phyloP scores from a whole-genome alignment of 2,888 invertebrate species.

The Sphaerophoria taeniata region DNA sequence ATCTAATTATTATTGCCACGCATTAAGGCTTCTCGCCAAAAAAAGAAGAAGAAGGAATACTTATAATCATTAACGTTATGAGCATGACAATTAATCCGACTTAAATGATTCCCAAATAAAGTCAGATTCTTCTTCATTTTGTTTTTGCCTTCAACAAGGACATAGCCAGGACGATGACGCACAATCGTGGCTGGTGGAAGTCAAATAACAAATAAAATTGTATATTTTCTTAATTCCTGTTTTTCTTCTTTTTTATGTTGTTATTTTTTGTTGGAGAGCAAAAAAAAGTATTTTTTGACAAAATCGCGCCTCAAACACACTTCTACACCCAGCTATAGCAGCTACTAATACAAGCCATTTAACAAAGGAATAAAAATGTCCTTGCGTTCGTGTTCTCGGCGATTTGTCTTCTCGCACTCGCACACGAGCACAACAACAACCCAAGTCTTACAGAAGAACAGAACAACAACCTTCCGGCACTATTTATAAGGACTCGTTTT shows the following conservation, averaged over 20 bases:
- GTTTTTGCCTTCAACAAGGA: not conserved
- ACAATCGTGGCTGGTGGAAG: not conserved
- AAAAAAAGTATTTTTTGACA: conserved; percentile 56
- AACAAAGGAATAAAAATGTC: conserved; percentile 35
- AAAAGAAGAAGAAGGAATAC: conserved; percentile 49
- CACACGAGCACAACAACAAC: not conserved
- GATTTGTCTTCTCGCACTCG: conserved; percentile 62
- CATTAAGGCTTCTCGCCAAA: conserved; percentile 47
- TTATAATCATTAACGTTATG: conserved; percentile 70
- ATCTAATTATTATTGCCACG: conserved; percentile 70
- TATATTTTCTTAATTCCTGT: conserved; percentile 43
- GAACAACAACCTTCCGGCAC: conserved; percentile 64
- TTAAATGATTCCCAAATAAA: conserved; percentile 26
- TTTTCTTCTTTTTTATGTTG: not conserved
- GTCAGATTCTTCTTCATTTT: conserved; percentile 31
- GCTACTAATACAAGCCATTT: not conserved
- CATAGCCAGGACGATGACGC: not conserved
- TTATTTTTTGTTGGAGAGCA: not conserved
- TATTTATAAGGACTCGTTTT: conserved; percentile 32
- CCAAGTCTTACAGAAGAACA: not conserved
- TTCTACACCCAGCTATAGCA: conserved; percentile 12
- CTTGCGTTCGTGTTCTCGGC: conserved; percentile 60
- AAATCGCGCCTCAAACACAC: conserved; percentile 58
- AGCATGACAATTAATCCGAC: conserved; percentile 36
- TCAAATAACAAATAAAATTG: conserved; percentile 66